These are phyloP conservation scores for Thalpophila matura DNA, from an alignment of 2,888 invertebrate genomes.

Conservation along the genomic window DNA sequence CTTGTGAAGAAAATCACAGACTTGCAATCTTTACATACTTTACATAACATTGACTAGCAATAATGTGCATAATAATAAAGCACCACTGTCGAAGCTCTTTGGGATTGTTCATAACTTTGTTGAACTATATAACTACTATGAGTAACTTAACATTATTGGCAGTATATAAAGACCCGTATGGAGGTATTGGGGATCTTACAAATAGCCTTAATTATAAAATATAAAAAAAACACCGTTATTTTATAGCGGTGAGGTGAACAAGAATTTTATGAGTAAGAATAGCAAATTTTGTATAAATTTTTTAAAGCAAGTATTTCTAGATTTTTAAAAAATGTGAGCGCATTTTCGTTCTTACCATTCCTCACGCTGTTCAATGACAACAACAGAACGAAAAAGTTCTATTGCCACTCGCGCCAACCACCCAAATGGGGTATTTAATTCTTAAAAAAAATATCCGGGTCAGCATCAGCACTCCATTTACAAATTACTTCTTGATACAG, in stretches of 20 bases:
- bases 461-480: not conserved
- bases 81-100: slow-evolving; percentile 62
- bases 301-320: not conserved
- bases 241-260: slow-evolving; percentile 45
- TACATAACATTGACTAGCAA: slow-evolving; percentile 65
- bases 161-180: slow-evolving; percentile 49
- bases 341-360: not conserved
- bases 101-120: slow-evolving; percentile 49
- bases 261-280: not conserved
- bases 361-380: too few species aligned
- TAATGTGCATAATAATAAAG: slow-evolving; percentile 64
- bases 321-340: not conserved
- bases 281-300: not conserved
- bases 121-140: slow-evolving; percentile 22
- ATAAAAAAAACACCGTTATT: slow-evolving; percentile 46
- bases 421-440: not conserved
- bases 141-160: slow-evolving; percentile 51
- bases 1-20: slow-evolving; percentile 47
- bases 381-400: not conserved
- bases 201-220: slow-evolving; percentile 23
- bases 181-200: slow-evolving; percentile 43
- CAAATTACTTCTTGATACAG: not conserved
- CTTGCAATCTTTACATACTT: slow-evolving; percentile 13
- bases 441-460: too few species aligned
- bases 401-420: not conserved